Conservation (phyloP, 2,113 vertebrate species). For the Eurystomus gularis region DNA sequence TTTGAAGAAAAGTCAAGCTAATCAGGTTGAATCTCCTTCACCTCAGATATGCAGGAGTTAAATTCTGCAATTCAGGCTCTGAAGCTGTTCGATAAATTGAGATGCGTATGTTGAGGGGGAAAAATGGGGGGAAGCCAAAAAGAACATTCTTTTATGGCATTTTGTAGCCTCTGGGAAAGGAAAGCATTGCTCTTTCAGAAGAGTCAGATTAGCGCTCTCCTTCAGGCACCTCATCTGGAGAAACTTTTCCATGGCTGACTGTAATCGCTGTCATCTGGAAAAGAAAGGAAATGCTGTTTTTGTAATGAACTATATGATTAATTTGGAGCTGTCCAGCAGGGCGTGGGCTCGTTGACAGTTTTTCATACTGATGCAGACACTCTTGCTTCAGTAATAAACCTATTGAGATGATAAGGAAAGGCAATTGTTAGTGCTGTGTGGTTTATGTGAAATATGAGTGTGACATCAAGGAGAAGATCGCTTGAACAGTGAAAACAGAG, state of each 20-base stretch:
- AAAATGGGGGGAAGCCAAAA: conserved; percentile 12
- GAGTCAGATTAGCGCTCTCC: conserved; percentile 36
- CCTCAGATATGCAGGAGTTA: conserved; percentile 64
- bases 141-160: conserved; percentile 38
- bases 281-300: conserved; percentile 39
- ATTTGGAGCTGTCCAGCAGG: conserved; percentile 58
- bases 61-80: conserved; percentile 34
- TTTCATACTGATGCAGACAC: background rate
- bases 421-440: background rate
- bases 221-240: conserved; percentile 59
- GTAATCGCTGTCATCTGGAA: conserved; percentile 59
- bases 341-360: background rate
- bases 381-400: background rate
- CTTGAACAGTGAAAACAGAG: background rate
- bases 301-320: conserved; percentile 30
- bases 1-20: conserved; percentile 56
- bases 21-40: conserved; percentile 47
- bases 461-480: background rate
- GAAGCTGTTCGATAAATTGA: conserved; percentile 52
- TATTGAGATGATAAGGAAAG: background rate
- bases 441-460: background rate
- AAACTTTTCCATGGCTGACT: conserved; percentile 54
- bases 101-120: background rate
- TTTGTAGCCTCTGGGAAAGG: conserved; percentile 56
- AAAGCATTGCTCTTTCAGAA: conserved; percentile 49